Conservation (phyloP, 2,797 vertebrate species). For the Petrocephalus sullivani region DNA sequence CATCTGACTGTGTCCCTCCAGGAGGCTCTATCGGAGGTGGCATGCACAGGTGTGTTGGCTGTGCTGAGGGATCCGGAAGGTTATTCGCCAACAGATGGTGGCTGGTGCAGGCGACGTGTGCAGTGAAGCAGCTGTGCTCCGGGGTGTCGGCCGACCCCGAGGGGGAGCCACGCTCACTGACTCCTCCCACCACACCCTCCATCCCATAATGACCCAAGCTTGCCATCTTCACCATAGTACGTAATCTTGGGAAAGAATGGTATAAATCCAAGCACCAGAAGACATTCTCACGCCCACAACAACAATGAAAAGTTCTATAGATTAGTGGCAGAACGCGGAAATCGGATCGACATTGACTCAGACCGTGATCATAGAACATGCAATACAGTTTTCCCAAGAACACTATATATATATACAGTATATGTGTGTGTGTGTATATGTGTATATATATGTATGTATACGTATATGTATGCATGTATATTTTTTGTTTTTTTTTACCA, state of each 20-base stretch:
- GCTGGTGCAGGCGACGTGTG: conserved; percentile 43
- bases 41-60: conserved; percentile 64
- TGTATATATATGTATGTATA: neutral
- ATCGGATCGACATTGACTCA: neutral
- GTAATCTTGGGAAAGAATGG: neutral
- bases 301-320: neutral
- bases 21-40: conserved; percentile 61
- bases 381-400: neutral
- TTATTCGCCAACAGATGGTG: conserved; percentile 70
- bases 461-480: neutral
- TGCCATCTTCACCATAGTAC: neutral
- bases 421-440: too few relatives aligned
- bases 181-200: conserved; percentile 14
- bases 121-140: conserved; percentile 30
- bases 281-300: neutral
- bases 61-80: conserved; percentile 59
- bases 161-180: conserved; percentile 8
- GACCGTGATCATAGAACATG: neutral
- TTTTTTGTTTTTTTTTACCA: too few relatives aligned
- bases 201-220: neutral
- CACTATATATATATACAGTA: neutral
- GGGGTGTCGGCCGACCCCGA: conserved; percentile 33
- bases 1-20: neutral
- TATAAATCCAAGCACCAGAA: neutral
- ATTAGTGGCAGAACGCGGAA: neutral